Conservation (phyloP, 2,113 vertebrate species). For the Danionella cerebrum region DNA sequence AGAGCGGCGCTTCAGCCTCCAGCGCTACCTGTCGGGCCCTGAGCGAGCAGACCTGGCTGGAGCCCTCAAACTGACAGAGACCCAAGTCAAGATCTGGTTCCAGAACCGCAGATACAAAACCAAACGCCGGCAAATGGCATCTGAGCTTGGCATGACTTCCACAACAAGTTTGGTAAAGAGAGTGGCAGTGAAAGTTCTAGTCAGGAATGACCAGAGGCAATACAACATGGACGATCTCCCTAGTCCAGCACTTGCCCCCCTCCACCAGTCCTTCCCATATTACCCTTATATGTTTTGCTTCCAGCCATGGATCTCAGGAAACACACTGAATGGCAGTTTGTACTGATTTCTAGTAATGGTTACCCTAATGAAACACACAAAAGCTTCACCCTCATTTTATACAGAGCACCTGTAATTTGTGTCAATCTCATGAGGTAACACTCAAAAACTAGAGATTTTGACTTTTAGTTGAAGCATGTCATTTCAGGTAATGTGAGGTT, state of each 20-base stretch:
- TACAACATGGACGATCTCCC: conserved; percentile 42
- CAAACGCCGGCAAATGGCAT: conserved; percentile 62
- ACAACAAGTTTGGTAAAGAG: conserved; percentile 49
- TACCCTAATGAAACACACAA: too few species aligned
- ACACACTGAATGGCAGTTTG: conserved; percentile 38
- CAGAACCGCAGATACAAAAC: conserved; percentile 77
- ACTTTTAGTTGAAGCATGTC: too few species aligned
- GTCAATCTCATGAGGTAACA: too few species aligned
- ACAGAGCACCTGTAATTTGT: too few species aligned
- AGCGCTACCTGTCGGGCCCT: conserved; percentile 67
- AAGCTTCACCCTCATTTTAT: too few species aligned
- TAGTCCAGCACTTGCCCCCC: conserved; percentile 43
- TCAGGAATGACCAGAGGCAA: conserved; percentile 60
- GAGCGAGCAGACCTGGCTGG: conserved; percentile 65
- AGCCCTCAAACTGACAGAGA: conserved; percentile 70
- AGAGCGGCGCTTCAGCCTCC: conserved; percentile 66
- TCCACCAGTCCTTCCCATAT: conserved; percentile 59
- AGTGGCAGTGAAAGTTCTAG: conserved; percentile 65
- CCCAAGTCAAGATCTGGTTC: conserved; percentile 77
- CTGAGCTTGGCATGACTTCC: conserved; percentile 41
- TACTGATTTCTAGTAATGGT: too few species aligned
- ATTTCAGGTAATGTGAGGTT: too few species aligned
- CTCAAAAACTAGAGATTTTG: too few species aligned
- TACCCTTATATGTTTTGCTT: conserved; percentile 59
- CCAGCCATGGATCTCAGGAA: conserved; percentile 53